Conservation (phyloP, 2,113 vertebrate genomes). For the Cyprinodon brontotheroides region DNA sequence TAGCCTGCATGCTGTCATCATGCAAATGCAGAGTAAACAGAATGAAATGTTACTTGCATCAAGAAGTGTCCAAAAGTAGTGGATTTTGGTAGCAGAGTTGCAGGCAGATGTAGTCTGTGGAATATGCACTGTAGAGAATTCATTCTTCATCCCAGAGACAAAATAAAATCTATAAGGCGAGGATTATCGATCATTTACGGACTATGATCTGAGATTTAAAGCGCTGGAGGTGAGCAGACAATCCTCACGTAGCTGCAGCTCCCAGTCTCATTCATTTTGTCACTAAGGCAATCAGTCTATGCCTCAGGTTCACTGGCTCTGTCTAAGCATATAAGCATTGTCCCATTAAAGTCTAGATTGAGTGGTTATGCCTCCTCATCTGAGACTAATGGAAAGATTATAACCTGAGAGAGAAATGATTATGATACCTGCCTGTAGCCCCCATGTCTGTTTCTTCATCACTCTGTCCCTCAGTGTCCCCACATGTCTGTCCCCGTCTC, state of each 20-base stretch:
- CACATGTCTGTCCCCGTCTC: slow-evolving; percentile 3
- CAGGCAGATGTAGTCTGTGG: slow-evolving; percentile 12
- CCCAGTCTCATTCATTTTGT: slow-evolving; percentile 47
- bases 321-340: slow-evolving; percentile 57
- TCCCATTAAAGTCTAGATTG: slow-evolving; percentile 61
- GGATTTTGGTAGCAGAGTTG: background rate
- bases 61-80: background rate
- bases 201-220: slow-evolving; percentile 19
- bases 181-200: slow-evolving; percentile 29
- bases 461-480: slow-evolving; percentile 22
- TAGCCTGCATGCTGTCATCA: slow-evolving; percentile 5
- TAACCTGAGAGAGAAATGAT: slow-evolving; percentile 56
- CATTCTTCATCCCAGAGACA: slow-evolving; percentile 9
- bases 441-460: slow-evolving; percentile 40
- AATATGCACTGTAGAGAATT: slow-evolving; percentile 3
- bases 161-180: slow-evolving; percentile 25
- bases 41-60: slow-evolving; percentile 8
- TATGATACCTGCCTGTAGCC: slow-evolving; percentile 64
- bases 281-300: slow-evolving; percentile 40
- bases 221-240: slow-evolving; percentile 22
- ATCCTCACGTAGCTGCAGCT: slow-evolving; percentile 22
- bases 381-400: slow-evolving; percentile 65
- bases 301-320: slow-evolving; percentile 49
- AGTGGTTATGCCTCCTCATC: slow-evolving; percentile 61
- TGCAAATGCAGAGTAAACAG: slow-evolving; percentile 15